A percentile compares a stretch with the other conserved stretches of the same genome.
Conservation (phyloP, 2,797 vertebrate genomes). For the Falco columbarius region DNA sequence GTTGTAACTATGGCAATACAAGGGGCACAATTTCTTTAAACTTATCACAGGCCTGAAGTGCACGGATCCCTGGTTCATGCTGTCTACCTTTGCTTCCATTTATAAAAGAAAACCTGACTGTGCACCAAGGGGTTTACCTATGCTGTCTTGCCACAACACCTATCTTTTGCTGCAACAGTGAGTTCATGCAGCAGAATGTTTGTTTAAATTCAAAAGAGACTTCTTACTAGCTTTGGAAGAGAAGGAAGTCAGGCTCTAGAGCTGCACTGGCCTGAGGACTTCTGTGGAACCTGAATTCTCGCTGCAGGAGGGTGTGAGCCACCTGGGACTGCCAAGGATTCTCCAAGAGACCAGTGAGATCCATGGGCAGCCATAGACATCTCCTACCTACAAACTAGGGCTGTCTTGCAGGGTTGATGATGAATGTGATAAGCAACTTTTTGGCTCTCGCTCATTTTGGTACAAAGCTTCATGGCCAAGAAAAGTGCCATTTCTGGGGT, state of each 20-base stretch:
- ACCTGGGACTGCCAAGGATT: neutral
- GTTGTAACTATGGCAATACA: neutral
- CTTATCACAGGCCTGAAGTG: neutral
- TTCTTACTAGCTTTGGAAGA: neutral
- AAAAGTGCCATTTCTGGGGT: neutral
- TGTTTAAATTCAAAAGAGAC: neutral
- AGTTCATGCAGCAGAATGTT: neutral
- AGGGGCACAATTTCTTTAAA: neutral
- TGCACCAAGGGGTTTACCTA: neutral
- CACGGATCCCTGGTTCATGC: neutral
- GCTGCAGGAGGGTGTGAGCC: neutral
- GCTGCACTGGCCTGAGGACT: neutral
- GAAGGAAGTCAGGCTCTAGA: neutral
- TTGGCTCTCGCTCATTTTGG: neutral
- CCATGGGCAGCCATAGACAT: neutral
- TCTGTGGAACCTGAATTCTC: neutral
- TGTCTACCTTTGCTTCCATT: neutral
- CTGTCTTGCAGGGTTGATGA: neutral
- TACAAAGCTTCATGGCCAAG: neutral
- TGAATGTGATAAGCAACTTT: neutral
- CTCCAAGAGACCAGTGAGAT: neutral
- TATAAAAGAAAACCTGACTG: neutral
- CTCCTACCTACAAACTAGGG: neutral
- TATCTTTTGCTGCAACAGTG: neutral
- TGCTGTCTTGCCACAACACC: fast-evolving